phyloP scores from a whole-genome alignment of 2,113 vertebrate species.

The Thermophis baileyi region DNA sequence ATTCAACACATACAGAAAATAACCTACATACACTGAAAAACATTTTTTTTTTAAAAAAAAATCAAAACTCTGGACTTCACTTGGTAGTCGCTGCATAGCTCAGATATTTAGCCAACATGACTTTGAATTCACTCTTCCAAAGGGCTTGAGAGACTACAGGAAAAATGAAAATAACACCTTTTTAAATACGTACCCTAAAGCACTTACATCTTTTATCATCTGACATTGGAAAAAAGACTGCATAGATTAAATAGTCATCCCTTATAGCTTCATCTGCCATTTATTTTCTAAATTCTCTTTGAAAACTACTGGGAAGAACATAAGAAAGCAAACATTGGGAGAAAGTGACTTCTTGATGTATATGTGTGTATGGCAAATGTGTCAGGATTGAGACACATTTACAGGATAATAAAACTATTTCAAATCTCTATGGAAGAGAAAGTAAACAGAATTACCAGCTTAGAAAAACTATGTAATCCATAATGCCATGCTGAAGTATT shows the following conservation, averaged over 20 bases:
- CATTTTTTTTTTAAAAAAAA: not conserved
- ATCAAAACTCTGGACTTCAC: not conserved
- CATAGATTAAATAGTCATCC: not conserved
- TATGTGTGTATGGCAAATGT: not conserved
- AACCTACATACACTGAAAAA: not conserved
- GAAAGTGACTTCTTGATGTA: not conserved
- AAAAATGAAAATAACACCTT: not conserved
- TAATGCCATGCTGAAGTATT: not conserved
- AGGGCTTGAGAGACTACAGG: not conserved
- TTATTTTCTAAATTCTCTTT: not conserved
- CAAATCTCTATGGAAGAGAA: not conserved
- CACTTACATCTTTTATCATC: not conserved
- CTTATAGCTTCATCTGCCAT: not conserved
- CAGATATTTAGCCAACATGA: not conserved
- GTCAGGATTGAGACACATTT: not conserved
- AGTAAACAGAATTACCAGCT: not conserved
- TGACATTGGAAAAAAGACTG: not conserved
- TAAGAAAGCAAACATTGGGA: not conserved
- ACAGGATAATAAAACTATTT: not conserved
- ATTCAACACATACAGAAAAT: not conserved
- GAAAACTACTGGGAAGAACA: not conserved
- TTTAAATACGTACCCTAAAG: not conserved
- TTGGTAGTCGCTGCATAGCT: not conserved
- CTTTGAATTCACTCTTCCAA: not conserved
- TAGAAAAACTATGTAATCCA: not conserved